Percentiles rank a stretch among this genome's conserved stretches.
Conservation (phyloP, 2,888 invertebrate species). For the Parnassius glacialis region DNA sequence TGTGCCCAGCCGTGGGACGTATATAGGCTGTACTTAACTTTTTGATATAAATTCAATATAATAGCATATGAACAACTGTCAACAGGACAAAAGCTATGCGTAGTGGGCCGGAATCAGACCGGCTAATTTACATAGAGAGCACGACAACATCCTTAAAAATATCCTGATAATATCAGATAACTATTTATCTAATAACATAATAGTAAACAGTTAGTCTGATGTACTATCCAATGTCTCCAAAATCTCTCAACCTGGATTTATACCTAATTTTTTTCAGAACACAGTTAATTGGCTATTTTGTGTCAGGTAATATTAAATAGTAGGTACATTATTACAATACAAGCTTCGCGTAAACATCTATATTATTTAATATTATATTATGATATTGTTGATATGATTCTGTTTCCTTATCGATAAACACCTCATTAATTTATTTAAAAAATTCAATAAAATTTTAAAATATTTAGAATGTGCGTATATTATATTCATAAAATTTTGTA, state of each 20-base stretch:
- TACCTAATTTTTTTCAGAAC: too few species aligned
- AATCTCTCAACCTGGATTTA: too few species aligned
- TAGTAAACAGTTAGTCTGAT: not conserved
- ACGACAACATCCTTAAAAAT: not conserved
- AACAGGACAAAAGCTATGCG: not conserved
- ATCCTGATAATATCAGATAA: too few species aligned
- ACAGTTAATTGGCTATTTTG: too few species aligned
- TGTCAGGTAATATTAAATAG: too few species aligned
- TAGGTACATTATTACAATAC: too few species aligned
- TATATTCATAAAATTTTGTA: not conserved
- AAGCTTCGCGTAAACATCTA: too few species aligned
- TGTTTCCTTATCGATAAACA: not conserved
- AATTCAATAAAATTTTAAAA: not conserved
- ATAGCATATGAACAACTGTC: not conserved
- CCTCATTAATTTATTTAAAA: not conserved
- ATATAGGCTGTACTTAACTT: too few species aligned
- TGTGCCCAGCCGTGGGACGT: too few species aligned
- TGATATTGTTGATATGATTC: not conserved
- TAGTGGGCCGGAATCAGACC: not conserved
- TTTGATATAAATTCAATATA: too few species aligned
- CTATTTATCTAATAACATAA: not conserved
- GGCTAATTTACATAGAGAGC: slow-evolving; percentile 1
- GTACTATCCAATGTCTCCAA: too few species aligned
- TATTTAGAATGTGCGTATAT: slow-evolving; percentile 8
- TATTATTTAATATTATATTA: too few species aligned